A percentile compares a stretch with the other conserved stretches of the same genome.
Conservation (phyloP, 2,888 invertebrate genomes). For the Subacronicta megacephala region DNA sequence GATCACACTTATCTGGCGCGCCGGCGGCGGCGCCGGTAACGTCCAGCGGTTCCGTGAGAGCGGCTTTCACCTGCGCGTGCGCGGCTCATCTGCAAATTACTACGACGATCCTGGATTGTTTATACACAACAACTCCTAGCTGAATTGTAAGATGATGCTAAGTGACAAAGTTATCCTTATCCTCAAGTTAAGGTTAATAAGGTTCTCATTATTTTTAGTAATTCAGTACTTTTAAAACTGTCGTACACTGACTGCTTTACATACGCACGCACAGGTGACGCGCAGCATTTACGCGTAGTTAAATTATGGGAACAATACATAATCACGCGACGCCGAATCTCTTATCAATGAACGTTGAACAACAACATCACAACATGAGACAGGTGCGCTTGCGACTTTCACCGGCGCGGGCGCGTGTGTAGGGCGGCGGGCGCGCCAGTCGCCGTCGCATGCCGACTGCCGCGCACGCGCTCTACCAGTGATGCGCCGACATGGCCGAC, state of each 20-base stretch:
- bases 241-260: not conserved
- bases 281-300: not conserved
- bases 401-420: slow-evolving; percentile 52
- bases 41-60: slow-evolving; percentile 50
- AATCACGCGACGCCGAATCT: slow-evolving; percentile 32
- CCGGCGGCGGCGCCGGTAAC: slow-evolving; percentile 17
- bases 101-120: not conserved
- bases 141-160: too few relatives aligned
- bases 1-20: slow-evolving; percentile 1
- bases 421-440: slow-evolving; percentile 53
- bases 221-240: too few relatives aligned
- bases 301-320: slow-evolving; percentile 32
- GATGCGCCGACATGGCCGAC: slow-evolving; percentile 64
- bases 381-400: slow-evolving; percentile 55
- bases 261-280: not conserved
- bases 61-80: slow-evolving; percentile 60
- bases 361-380: slow-evolving; percentile 51
- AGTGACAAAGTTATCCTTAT: too few relatives aligned
- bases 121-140: not conserved
- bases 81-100: slow-evolving; percentile 17
- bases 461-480: slow-evolving; percentile 49
- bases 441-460: slow-evolving; percentile 49
- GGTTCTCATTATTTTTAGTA: too few relatives aligned
- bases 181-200: too few relatives aligned
- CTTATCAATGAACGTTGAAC: slow-evolving; percentile 53